Percentiles rank a stretch among this genome's conserved stretches.
phyloP scores from a whole-genome alignment of 2,797 vertebrate species.

The Buphagus erythrorhynchus region DNA sequence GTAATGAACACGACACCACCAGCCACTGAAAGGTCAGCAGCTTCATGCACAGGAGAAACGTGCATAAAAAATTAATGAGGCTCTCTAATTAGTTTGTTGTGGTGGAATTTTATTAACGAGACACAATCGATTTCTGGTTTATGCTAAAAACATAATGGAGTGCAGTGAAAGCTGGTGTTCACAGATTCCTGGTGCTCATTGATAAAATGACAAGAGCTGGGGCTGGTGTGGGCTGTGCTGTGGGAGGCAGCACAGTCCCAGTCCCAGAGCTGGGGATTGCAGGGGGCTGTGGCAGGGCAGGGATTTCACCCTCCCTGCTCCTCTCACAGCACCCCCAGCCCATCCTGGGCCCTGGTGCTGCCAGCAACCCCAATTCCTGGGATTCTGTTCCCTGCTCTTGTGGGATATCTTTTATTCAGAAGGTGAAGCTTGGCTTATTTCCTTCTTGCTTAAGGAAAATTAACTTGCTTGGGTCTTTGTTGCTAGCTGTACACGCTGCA shows the following conservation, averaged over 20 bases:
- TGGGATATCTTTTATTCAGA: not conserved
- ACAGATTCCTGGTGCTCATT: not conserved
- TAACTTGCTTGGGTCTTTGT: not conserved
- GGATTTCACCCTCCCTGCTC: not conserved
- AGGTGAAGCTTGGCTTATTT: not conserved
- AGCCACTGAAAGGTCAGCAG: slow-evolving; percentile 32
- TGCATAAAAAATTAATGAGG: slow-evolving; percentile 43
- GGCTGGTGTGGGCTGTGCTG: not conserved
- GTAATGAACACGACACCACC: not conserved
- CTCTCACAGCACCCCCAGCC: not conserved
- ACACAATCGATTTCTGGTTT: slow-evolving; percentile 24
- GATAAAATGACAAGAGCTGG: not conserved
- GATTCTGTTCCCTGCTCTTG: not conserved
- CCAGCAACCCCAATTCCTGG: not conserved
- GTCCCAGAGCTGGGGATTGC: not conserved
- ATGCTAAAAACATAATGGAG: slow-evolving; percentile 16
- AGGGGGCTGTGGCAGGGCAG: rapidly evolving
- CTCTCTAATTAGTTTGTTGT: slow-evolving; percentile 56
- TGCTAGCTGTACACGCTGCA: not conserved
- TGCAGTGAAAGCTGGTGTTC: not conserved
- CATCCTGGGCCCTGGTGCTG: not conserved
- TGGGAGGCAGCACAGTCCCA: rapidly evolving
- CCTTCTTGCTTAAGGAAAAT: not conserved
- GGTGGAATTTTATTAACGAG: slow-evolving; percentile 45
- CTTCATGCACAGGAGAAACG: not conserved